These are phyloP conservation scores for Cynopterus sphinx DNA, from an alignment of 2,797 vertebrate species.

Conservation along the genomic window DNA sequence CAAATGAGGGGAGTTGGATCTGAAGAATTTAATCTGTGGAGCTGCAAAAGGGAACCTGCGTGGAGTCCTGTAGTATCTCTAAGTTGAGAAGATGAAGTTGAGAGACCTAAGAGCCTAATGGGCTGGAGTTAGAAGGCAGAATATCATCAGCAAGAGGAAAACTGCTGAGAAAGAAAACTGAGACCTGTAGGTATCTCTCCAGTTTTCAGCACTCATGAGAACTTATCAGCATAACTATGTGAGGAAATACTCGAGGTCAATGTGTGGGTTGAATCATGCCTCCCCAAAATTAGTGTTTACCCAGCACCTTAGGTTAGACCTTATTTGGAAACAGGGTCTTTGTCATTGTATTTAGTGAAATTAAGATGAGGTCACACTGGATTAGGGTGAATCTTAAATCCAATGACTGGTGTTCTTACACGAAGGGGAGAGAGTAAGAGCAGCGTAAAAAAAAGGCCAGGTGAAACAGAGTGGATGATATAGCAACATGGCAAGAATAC, in stretches of 20 bases:
- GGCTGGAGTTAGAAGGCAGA: not conserved
- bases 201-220: not conserved
- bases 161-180: not conserved
- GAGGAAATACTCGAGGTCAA: not conserved
- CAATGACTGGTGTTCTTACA: not conserved
- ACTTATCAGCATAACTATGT: not conserved
- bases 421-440: not conserved
- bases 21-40: not conserved
- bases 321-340: not conserved
- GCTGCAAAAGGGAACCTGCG: not conserved
- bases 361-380: not conserved
- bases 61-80: not conserved
- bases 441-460: not conserved
- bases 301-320: not conserved
- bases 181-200: not conserved
- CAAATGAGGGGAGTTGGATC: not conserved
- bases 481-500: not conserved
- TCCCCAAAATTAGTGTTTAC: not conserved
- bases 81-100: not conserved
- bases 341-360: not conserved
- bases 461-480: not conserved
- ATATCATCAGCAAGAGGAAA: conserved; percentile 8
- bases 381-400: not conserved
- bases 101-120: not conserved
- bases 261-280: not conserved